Evolutionary conservation across 2,888 invertebrate species (phyloP).

Genomic region (Euzophera pinguis): DNA sequence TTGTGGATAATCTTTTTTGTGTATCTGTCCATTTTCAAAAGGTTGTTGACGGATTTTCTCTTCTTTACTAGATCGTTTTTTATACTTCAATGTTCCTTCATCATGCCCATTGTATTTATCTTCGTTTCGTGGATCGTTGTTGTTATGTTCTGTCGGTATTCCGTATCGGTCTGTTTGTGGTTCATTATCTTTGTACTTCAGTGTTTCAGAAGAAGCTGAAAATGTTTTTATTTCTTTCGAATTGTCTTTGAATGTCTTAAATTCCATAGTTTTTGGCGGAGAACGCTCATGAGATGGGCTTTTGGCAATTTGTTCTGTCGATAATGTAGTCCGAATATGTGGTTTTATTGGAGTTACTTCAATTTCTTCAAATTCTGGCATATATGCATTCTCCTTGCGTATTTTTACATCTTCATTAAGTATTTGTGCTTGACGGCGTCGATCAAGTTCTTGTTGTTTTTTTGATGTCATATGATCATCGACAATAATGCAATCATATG

Average conservation of each 20-base stretch:
- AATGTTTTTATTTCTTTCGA: constrained; percentile 74
- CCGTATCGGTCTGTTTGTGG: constrained; percentile 66
- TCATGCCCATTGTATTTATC: constrained; percentile 63
- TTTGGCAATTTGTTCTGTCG: constrained; percentile 60
- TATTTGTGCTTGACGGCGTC: constrained; percentile 62
- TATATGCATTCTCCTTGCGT: constrained; percentile 67
- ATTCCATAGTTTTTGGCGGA: constrained; percentile 70
- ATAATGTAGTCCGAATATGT: constrained; percentile 63
- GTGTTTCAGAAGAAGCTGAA: constrained; percentile 73
- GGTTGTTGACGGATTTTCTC: constrained; percentile 58
- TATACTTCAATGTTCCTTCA: constrained; percentile 71
- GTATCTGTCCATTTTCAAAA: constrained; percentile 53
- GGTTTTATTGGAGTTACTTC: constrained; percentile 74
- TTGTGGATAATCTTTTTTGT: constrained; percentile 64
- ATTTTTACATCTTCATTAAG: constrained; percentile 61
- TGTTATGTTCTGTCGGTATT: constrained; percentile 62
- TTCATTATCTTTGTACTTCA: constrained; percentile 72
- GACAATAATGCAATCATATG: constrained; percentile 90
- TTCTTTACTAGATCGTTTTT: constrained; percentile 64
- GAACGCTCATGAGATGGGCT: constrained; percentile 60
- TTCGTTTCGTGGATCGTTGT: constrained; percentile 57
- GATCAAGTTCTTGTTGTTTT: constrained; percentile 74
- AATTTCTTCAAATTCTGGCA: constrained; percentile 75
- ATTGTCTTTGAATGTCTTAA: constrained; percentile 74
- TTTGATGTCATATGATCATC: constrained; percentile 84